Conservation (phyloP, 2,113 vertebrate species). For the Dipodomys spectabilis region DNA sequence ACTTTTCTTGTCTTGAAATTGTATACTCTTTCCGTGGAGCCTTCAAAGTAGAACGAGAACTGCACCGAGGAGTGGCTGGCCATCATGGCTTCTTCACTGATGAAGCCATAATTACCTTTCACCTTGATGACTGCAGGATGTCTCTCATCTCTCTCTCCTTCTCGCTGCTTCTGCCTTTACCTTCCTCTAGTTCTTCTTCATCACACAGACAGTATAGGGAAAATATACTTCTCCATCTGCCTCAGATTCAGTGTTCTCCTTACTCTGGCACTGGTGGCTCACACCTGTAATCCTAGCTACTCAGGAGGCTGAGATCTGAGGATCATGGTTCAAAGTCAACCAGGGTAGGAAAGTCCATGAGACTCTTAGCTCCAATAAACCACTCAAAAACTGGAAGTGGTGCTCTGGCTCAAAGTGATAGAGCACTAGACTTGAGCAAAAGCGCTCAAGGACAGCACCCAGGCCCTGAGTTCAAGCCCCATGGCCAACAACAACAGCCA, state of each 20-base stretch:
- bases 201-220: not conserved
- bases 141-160: not conserved
- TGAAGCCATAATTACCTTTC: not conserved
- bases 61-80: not conserved
- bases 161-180: not conserved
- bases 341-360: too few relatives aligned
- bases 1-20: not conserved
- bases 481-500: too few relatives aligned
- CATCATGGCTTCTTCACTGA: fast-evolving
- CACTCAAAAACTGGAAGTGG: too few relatives aligned
- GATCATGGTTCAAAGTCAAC: too few relatives aligned
- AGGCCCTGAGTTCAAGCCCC: too few relatives aligned
- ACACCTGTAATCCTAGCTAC: too few relatives aligned
- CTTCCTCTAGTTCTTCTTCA: not conserved
- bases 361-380: too few relatives aligned
- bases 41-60: not conserved
- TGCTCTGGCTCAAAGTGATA: too few relatives aligned
- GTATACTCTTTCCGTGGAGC: not conserved
- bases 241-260: not conserved
- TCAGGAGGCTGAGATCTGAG: too few relatives aligned
- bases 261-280: not conserved
- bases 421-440: too few relatives aligned
- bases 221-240: not conserved
- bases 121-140: not conserved
- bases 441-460: too few relatives aligned